Evolutionary conservation across 1,140 invertebrate genomes (phyloP), one percentile per base, ranked within the genome.

Genomic region (Augochlora pura): DNA sequence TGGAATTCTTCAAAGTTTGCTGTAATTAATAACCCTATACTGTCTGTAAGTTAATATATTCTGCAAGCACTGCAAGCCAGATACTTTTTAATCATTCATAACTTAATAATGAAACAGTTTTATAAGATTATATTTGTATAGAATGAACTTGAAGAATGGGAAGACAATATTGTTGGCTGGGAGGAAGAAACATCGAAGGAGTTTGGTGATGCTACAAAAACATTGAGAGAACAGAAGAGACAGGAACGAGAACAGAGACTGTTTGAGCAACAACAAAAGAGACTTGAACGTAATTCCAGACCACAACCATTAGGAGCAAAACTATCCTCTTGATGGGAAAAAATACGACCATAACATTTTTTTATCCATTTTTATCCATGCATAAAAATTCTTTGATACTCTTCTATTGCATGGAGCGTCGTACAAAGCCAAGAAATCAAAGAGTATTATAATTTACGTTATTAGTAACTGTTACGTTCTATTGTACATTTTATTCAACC

Each of bases 101-200:
- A 68, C 71, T 83, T 79, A 49, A 71, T 86, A 86, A 32, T 69
- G 21, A 74, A 74, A 65, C 79, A 89, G 32, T 6, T 12, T 72
- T 32, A 32, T 8, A 14, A 52, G 14, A 16, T 18, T 67, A 78
- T 87, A 18, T 64, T 27, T 66, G 63, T 81, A 32, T 32, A 92
- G 91, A 92, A 86, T 52, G 91, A 92, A 67, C 79, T 92, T 16
- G 90, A 84, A 62, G 93, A 94, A 85, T 94, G 94, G 93, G 93
- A 94, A 73, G 94, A 94, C 42, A 93, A 92, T 82, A 65, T 87
- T 8, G 77, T 84, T 38, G 90, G 93, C n/a, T 94, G 94, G 94
- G 94, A 94, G 80, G 92, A 92, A 66, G 91, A 94, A 80, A 91
- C 92, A 0, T 81, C 90, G 14, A 88, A 91, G 63, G 94, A 94